Conservation (phyloP, 2,113 vertebrate species). For the Aldabrachelys gigantea region DNA sequence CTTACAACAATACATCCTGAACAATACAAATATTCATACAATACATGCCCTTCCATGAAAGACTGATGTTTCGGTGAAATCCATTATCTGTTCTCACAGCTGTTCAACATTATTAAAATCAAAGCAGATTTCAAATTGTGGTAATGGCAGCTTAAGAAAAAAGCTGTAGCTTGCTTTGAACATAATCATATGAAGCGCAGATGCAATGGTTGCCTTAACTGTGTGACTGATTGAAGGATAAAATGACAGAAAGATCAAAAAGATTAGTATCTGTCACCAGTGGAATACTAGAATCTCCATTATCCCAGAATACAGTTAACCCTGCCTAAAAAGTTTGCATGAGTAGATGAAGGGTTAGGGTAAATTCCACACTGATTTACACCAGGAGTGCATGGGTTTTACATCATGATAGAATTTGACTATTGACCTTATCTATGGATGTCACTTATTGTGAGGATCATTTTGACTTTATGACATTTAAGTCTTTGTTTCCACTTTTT, state of each 20-base stretch:
- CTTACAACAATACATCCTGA: not conserved
- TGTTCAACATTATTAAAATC: no score
- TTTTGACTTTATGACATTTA: not conserved
- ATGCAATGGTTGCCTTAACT: not conserved
- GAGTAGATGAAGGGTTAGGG: not conserved
- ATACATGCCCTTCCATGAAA: not conserved
- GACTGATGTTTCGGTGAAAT: no score
- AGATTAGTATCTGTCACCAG: not conserved
- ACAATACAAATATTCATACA: not conserved
- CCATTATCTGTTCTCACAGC: no score
- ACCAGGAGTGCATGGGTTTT: not conserved
- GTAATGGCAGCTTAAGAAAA: no score
- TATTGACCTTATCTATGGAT: not conserved
- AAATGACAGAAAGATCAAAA: not conserved
- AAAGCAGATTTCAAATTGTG: no score
- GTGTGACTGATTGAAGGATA: not conserved
- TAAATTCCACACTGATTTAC: not conserved
- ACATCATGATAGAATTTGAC: not conserved
- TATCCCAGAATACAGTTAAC: not conserved
- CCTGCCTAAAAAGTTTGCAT: not conserved
- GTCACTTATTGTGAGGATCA: slow-evolving; percentile 6
- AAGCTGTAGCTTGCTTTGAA: not conserved
- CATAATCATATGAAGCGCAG: not conserved
- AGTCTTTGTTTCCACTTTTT: slow-evolving; percentile 9
- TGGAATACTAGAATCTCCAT: not conserved